A percentile compares a stretch with the other conserved stretches of the same genome.
Evolutionary conservation across 2,113 vertebrate species (phyloP).

Genomic region (Caranx melampygus): DNA sequence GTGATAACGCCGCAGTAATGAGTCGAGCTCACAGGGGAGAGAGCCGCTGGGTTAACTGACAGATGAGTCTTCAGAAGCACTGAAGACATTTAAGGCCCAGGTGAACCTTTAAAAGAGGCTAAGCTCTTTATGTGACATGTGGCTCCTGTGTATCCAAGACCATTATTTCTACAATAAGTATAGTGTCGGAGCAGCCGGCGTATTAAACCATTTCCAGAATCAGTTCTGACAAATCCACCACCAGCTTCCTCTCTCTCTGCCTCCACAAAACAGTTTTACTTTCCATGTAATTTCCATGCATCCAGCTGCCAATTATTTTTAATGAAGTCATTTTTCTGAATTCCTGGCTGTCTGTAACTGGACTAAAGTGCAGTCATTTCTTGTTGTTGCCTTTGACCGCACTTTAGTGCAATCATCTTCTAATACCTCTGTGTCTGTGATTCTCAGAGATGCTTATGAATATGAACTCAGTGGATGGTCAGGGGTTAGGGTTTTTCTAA

Average conservation of each 20-base stretch:
- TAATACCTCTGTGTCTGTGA: background rate
- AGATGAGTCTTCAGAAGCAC: conserved; percentile 24
- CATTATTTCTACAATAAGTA: conserved; percentile 24
- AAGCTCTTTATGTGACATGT: conserved; percentile 31
- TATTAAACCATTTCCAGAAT: conserved; percentile 25
- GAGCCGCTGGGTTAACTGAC: background rate
- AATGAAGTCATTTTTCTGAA: conserved; percentile 8
- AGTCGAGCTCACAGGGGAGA: background rate
- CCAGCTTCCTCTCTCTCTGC: conserved; percentile 5
- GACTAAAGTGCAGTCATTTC: conserved; percentile 2
- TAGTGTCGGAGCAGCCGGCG: background rate
- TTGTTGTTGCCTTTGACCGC: background rate
- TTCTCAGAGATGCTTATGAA: conserved; percentile 2
- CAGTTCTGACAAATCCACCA: conserved; percentile 37
- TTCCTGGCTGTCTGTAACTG: background rate
- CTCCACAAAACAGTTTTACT: conserved; percentile 14
- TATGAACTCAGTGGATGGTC: too few species aligned
- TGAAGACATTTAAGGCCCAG: conserved; percentile 9
- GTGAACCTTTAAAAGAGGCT: conserved; percentile 13
- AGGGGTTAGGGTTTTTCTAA: too few species aligned
- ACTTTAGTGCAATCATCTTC: conserved; percentile 1
- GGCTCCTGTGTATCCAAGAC: conserved; percentile 25
- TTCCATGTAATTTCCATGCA: conserved; percentile 8
- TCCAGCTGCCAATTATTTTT: conserved; percentile 13
- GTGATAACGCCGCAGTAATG: background rate